Evolutionary conservation across 2,113 vertebrate species (phyloP), one percentile per base, ranked within the genome.

Genomic region (Aegithalos caudatus): DNA sequence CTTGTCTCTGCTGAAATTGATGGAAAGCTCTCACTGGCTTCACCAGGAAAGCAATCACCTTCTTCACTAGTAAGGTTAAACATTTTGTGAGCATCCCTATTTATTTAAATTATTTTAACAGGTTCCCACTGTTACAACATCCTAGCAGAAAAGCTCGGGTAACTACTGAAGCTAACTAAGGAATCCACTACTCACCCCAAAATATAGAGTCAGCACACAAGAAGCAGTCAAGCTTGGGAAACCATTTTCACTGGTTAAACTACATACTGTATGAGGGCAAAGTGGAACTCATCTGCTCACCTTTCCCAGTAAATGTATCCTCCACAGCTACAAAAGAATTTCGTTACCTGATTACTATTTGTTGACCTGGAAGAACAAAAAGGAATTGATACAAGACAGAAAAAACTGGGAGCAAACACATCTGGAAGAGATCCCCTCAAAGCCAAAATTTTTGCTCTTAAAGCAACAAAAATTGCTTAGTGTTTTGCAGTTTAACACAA

Each of bases 121-220:
- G 83, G 42, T 77, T 94, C 89, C 69, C 85, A 93, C 56, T 67
- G 86, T 78, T 80, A 92, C 80, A 86, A 94, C 65, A 79, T 65
- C 69, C 80, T 95, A 96, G 88, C 79, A 96, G 92, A 88, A 95
- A 96, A 94, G 93, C 92, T 95, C 76, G 93, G 86, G 88, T 92
- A 95, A 96, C 95, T 95, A 95, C 90, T 83, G 86, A 86, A 90
- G 84, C 90, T 92, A 96, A 92, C 93, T 95, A 93, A 94, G 88
- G 82, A 83, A 96, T 74, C 82, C 54, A 76, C 86, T 72, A 83
- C 60, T 37, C 87, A 86, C 76, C 71, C 73, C 93, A 76, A 95
- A 97, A 94, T 83, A 91, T 44, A 67, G 84, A 94, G 72, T 77
- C 88, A 84, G 84, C 76, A 95, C 93, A 94, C 95, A 86, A 92